Base-by-base conservation (phyloP, 2,797 vertebrate genomes). In the Propithecus perrieri region DNA sequence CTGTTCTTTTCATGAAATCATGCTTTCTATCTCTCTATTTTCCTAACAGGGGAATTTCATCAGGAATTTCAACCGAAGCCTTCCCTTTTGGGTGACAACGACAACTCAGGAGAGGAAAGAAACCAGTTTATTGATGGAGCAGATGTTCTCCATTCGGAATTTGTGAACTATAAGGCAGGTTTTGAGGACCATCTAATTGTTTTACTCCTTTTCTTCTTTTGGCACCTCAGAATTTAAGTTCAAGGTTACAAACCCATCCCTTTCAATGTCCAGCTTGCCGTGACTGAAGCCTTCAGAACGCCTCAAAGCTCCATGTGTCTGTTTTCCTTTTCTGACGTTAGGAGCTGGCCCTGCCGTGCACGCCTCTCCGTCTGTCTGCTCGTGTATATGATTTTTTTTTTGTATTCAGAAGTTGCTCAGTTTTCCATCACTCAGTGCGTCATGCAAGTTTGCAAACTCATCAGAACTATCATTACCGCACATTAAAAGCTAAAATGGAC, bases 141-240 rank as follows among this genome's bases (percentile, higher is more conserved):
- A 3, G 98, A 99, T 35, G 86, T 98, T 46, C 99, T 99, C 72
- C 99, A 98, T 97, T 90, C 98, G 0, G 98, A 99, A 90, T 99
- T 99, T 88, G 97, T 99, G 97, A 99, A 97, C 98, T 99, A 99
- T 97, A 99, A 99, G 99, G 99, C 97, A 99, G 99, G 99, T 91
- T 89, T 96, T 63, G 65, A 79, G 18, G 7, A 61, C 69, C 74
- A 38, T 17, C 41, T 80, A 22, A 33, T n/a, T 55, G 46, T 67
- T 85, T 84, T 55, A 33, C 26, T 57, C 18, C 20, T 38, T 59
- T 85, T 48, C 28, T 65, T 89, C 35, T 50, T 57, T 79, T 84
- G 57, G 9, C 1, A 15, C 67, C 18, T 53, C 55, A 28, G 33
- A 74, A 75, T 59, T 95, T 61, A 91, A 10, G 12, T 80, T 69